These are phyloP conservation scores for Cololabis saira DNA, from an alignment of 2,113 vertebrate species.

Conservation along the genomic window DNA sequence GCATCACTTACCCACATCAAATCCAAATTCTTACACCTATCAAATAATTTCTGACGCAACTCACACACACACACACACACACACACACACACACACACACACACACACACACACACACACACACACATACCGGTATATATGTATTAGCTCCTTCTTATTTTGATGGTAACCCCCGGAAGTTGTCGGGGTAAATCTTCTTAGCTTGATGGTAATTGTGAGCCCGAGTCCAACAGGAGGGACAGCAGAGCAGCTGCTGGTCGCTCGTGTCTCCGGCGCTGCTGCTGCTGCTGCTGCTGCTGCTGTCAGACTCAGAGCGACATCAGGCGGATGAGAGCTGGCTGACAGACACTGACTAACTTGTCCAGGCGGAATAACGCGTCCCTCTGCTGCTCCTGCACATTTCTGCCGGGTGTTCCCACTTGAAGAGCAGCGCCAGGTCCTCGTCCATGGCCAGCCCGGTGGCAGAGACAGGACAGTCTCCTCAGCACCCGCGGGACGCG, in stretches of 20 bases:
- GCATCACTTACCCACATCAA: no score
- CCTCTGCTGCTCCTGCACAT: conserved; percentile 12
- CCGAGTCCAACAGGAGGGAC: conserved; percentile 41
- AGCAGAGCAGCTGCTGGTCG: conserved; percentile 48
- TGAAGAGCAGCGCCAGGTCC: conserved; percentile 18
- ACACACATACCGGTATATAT: no score
- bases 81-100: no score
- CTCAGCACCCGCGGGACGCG: conserved; percentile 79
- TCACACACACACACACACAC: no score
- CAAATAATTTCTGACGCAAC: no score
- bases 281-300: no score
- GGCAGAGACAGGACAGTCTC: conserved; percentile 80
- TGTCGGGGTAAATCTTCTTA: fast-evolving
- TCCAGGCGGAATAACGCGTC: conserved; percentile 36
- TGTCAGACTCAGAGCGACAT: conserved; percentile 50
- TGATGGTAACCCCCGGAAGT: conserved; percentile 25
- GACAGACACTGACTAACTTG: not conserved
- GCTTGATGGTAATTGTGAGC: conserved; percentile 18
- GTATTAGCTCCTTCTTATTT: conserved; percentile 32
- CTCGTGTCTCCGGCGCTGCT: conserved; percentile 32
- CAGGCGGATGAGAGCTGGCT: not conserved
- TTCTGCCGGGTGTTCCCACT: conserved; percentile 4
- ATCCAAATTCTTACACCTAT: no score
- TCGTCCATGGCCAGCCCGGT: conserved; percentile 89
- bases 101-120: no score